Evolutionary conservation across 2,113 vertebrate species (phyloP), one percentile per base, ranked within the genome.

Genomic region (Peromyscus leucopus): DNA sequence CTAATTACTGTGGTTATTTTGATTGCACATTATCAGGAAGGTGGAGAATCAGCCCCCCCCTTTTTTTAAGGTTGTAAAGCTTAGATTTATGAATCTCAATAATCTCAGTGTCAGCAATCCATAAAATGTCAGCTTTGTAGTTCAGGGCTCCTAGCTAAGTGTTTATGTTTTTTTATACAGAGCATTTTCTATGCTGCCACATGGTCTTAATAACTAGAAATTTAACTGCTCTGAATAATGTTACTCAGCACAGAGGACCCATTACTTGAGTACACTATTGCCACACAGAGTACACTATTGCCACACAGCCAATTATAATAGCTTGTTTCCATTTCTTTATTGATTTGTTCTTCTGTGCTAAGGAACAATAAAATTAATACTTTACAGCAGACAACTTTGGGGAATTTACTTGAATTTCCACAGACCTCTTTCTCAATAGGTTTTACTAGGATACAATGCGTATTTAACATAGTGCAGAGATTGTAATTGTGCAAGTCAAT

Each of bases 311-410:
- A 17, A 33, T 21, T 92, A 88, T 7, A 63, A 63, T 39, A 83
- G 21, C 67, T 92, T 90, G 15, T 51, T 75, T 71, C 71, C 67
- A 46, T 78, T 79, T 90, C 63, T 57, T 42, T n/a, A 90, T 93
- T 71, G 86, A 79, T 95, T 91, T 93, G 39, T 61, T 89, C 95
- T 96, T 86, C 42, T 90, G 6, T 51, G 31, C 78, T 87, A 83
- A 3, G 11, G 4, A 95, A 95, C 31, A 94, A 31, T 79, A 19
- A 89, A 97, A 83, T 96, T 26, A 84, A 71, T 97, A 57, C 17
- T 74, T 94, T 67, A 16, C 11, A 96, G n/a, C 46, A 94, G 90
- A 93, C 59, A 83, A 97, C 5, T 87, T 93, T 92, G 85, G 36
- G 94, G 39, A 8, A 90, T 55, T 87, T 83, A 51, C 63, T 90